Evolutionary conservation across 2,113 vertebrate species (phyloP).

Genomic region (Glaucomys volans): DNA sequence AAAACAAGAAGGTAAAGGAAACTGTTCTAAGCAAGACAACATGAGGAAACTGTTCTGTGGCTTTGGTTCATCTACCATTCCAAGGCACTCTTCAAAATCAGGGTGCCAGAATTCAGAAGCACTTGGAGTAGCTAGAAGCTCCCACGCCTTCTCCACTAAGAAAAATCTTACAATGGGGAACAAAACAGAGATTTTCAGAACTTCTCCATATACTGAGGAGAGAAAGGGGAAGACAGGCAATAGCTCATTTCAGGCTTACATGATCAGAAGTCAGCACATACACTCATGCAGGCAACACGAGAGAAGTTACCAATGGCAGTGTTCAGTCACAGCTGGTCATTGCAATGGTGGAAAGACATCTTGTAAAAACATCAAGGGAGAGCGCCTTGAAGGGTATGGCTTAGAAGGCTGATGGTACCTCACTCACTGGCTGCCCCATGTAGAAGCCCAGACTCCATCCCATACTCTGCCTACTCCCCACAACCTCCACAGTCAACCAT

Average conservation of each 20-base stretch:
- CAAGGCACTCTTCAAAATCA: background rate
- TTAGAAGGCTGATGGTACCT: background rate
- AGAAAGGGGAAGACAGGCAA: background rate
- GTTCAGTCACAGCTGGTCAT: background rate
- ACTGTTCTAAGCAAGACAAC: background rate
- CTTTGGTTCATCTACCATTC: background rate
- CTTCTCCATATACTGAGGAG: background rate
- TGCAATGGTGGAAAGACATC: background rate
- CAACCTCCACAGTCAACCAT: background rate
- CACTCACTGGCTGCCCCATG: background rate
- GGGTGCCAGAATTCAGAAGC: background rate
- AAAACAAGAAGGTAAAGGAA: background rate
- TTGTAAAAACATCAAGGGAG: background rate
- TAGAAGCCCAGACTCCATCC: background rate
- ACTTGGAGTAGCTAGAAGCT: background rate
- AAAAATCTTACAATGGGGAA: background rate
- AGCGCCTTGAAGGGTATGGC: background rate
- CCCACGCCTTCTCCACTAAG: background rate
- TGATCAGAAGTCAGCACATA: background rate
- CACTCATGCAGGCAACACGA: background rate
- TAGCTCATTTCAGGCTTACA: too few species aligned
- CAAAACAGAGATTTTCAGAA: background rate
- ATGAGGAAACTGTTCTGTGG: background rate
- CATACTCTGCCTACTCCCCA: background rate
- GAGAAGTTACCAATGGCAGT: rapidly evolving